Conservation (phyloP, 2,113 vertebrate genomes). For the Stigmatopora nigra region DNA sequence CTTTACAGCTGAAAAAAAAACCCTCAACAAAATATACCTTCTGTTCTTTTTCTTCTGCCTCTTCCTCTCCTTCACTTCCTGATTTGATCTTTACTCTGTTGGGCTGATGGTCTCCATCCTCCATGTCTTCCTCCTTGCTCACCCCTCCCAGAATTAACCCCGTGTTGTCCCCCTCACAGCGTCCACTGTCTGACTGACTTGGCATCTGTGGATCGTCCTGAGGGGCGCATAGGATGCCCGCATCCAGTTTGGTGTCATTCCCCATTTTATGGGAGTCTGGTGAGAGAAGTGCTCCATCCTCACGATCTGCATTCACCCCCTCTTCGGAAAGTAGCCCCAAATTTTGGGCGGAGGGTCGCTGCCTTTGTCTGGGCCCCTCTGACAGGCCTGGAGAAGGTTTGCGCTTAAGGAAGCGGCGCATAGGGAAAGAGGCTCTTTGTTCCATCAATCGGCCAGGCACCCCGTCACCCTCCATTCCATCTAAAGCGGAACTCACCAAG, state of each 20-base stretch:
- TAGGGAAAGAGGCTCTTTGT: slow-evolving; percentile 79
- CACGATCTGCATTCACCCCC: slow-evolving; percentile 34
- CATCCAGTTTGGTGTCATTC: slow-evolving; percentile 76
- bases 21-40: slow-evolving; percentile 58
- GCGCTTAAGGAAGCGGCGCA: slow-evolving; percentile 87
- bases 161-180: slow-evolving; percentile 50
- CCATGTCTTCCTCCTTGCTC: slow-evolving; percentile 64
- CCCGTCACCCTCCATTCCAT: slow-evolving; percentile 54
- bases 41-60: slow-evolving; percentile 67
- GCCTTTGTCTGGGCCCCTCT: slow-evolving; percentile 80
- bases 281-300: slow-evolving; percentile 74
- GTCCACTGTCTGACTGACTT: slow-evolving; percentile 85
- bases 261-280: slow-evolving; percentile 86
- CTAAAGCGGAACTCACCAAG: slow-evolving; percentile 87
- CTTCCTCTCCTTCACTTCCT: slow-evolving; percentile 73
- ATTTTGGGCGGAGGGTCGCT: slow-evolving; percentile 70
- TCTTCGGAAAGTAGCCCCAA: slow-evolving; percentile 68
- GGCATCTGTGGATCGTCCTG: slow-evolving; percentile 95
- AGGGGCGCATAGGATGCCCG: slow-evolving; percentile 39
- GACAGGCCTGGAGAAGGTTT: slow-evolving; percentile 77
- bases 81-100: slow-evolving; percentile 67
- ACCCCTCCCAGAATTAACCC: slow-evolving; percentile 53
- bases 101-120: slow-evolving; percentile 56
- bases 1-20: neutral
- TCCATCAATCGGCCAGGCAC: slow-evolving; percentile 64